phyloP scores from a whole-genome alignment of 2,888 invertebrate genomes.

The Therioaphis trifolii region DNA sequence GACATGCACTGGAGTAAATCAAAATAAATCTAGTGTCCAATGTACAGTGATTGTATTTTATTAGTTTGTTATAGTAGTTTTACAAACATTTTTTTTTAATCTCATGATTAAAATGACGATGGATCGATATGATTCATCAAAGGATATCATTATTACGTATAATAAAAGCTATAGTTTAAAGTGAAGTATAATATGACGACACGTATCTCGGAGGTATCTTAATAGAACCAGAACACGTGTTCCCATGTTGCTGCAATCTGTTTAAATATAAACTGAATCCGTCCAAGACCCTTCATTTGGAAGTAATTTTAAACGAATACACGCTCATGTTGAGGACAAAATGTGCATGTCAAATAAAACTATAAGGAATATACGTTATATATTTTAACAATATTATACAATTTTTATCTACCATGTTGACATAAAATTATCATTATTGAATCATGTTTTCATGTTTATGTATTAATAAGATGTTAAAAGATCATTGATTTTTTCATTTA shows the following conservation, averaged over 20 bases:
- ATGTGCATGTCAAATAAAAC: slow-evolving; percentile 44
- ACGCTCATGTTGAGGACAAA: slow-evolving; percentile 41
- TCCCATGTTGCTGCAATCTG: slow-evolving; percentile 39
- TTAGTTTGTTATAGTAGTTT: too few species aligned
- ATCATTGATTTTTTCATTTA: not conserved
- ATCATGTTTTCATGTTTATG: not conserved
- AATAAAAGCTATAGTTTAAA: not conserved
- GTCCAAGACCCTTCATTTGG: slow-evolving; percentile 48
- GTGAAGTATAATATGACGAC: not conserved
- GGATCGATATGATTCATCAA: not conserved
- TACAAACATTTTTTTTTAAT: too few species aligned
- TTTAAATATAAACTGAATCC: slow-evolving; percentile 56
- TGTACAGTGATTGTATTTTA: too few species aligned
- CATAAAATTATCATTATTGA: not conserved
- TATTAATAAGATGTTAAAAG: not conserved
- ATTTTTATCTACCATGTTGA: too few species aligned
- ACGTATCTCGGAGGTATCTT: slow-evolving; percentile 33
- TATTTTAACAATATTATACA: slow-evolving; percentile 2
- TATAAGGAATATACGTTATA: slow-evolving; percentile 10
- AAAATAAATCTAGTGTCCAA: too few species aligned
- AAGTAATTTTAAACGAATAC: slow-evolving; percentile 55
- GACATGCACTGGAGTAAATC: too few species aligned
- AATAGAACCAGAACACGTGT: slow-evolving; percentile 56
- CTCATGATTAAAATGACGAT: too few species aligned
- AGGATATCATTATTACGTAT: not conserved